phyloP scores from a whole-genome alignment of 2,888 invertebrate species.

The Plusia festucae region DNA sequence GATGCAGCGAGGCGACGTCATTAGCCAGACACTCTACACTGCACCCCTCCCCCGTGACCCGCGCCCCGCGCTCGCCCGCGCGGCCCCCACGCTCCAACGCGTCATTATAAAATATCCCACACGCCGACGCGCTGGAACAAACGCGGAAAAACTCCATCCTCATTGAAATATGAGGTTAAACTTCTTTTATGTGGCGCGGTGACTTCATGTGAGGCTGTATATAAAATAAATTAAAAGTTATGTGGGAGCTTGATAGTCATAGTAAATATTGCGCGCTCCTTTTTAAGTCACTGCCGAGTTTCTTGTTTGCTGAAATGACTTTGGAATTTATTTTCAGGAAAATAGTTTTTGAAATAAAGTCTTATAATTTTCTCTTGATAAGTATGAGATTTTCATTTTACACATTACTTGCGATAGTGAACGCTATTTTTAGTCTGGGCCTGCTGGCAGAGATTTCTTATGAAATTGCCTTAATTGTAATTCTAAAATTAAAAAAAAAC shows the following conservation, averaged over 20 bases:
- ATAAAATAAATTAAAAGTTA: slow-evolving; percentile 7
- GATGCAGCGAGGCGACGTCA: slow-evolving; percentile 59
- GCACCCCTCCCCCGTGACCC: not conserved
- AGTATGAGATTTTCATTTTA: not conserved
- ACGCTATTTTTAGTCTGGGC: too few relatives aligned
- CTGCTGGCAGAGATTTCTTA: too few relatives aligned
- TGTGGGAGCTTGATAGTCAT: slow-evolving; percentile 2
- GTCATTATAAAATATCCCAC: slow-evolving; percentile 58
- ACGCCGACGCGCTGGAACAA: slow-evolving; percentile 55
- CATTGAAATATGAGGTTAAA: slow-evolving; percentile 57
- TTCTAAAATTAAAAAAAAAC: too few relatives aligned
- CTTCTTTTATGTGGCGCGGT: slow-evolving; percentile 39
- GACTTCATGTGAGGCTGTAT: not conserved
- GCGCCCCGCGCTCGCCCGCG: not conserved
- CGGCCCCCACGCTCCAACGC: slow-evolving; percentile 10
- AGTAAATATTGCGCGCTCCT: slow-evolving; percentile 4
- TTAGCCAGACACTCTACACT: slow-evolving; percentile 61
- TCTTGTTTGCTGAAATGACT: slow-evolving; percentile 4
- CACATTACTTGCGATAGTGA: not conserved
- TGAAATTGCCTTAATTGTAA: too few relatives aligned
- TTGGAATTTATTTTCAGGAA: slow-evolving; percentile 1
- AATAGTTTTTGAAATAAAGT: not conserved
- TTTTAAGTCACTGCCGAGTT: not conserved
- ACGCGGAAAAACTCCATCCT: slow-evolving; percentile 53
- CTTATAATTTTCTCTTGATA: not conserved